Conservation (phyloP, 2,113 vertebrate species). For the Megaceryle torquata region DNA sequence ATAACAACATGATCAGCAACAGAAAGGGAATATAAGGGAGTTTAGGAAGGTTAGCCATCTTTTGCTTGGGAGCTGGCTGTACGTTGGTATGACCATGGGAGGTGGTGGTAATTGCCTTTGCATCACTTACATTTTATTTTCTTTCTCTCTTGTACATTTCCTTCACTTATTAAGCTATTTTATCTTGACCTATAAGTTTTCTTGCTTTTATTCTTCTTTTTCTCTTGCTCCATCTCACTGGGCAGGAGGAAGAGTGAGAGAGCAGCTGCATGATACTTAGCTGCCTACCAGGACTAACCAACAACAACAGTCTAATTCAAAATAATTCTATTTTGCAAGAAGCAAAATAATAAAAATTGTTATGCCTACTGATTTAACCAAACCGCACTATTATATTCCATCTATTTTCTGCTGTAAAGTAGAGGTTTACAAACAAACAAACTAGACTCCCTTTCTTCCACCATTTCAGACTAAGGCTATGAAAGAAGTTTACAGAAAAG, state of each 20-base stretch:
- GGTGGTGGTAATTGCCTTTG: not conserved
- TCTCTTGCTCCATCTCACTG: not conserved
- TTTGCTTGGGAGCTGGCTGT: not conserved
- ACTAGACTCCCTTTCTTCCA: not conserved
- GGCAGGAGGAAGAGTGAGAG: not conserved
- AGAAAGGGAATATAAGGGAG: not conserved
- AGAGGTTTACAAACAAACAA: not conserved
- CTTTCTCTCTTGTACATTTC: not conserved
- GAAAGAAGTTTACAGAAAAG: not conserved
- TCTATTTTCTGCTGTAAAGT: not conserved
- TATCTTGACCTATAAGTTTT: not conserved
- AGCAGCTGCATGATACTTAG: not conserved
- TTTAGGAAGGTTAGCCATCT: not conserved
- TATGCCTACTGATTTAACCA: not conserved
- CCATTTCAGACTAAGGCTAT: not conserved
- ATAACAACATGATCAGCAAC: not conserved
- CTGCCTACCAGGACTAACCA: not conserved
- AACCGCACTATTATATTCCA: not conserved
- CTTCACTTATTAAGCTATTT: not conserved
- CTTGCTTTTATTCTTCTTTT: not conserved
- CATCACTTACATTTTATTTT: not conserved
- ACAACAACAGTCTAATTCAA: not conserved
- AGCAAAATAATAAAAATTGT: not conserved
- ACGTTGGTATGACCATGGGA: rapidly evolving
- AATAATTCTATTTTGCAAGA: not conserved